Percentiles rank a stretch among this genome's conserved stretches.
Conservation (phyloP, 2,797 vertebrate genomes). For the Hydrolagus colliei region DNA sequence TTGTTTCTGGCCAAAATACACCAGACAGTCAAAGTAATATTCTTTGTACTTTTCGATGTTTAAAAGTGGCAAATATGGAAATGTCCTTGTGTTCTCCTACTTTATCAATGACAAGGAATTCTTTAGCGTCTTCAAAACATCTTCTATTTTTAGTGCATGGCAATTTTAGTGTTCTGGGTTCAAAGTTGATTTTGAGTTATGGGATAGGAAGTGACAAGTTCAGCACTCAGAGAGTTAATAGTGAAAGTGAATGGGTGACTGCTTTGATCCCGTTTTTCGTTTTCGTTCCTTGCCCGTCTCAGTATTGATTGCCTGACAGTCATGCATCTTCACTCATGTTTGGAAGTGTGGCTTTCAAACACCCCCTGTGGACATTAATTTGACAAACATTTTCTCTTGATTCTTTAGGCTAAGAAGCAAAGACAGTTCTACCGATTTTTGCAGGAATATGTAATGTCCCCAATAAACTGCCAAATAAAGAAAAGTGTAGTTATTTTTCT, state of each 20-base stretch:
- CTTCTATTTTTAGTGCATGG: background rate
- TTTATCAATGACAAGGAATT: background rate
- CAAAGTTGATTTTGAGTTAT: background rate
- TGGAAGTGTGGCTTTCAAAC: constrained; percentile 20
- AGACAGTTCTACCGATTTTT: constrained; percentile 17
- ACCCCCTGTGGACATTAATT: constrained; percentile 26
- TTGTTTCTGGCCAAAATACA: background rate
- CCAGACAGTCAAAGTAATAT: background rate
- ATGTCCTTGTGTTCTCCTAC: background rate
- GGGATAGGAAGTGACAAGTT: background rate
- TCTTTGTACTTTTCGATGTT: background rate
- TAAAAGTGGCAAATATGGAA: background rate
- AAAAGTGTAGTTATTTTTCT: background rate
- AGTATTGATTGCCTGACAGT: constrained; percentile 23
- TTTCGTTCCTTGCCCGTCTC: constrained; percentile 8
- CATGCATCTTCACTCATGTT: constrained; percentile 27
- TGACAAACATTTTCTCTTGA: constrained; percentile 31
- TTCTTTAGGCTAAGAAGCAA: constrained; percentile 27
- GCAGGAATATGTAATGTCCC: background rate
- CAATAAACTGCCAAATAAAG: constrained; percentile 5
- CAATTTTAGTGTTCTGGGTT: background rate
- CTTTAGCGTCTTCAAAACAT: background rate
- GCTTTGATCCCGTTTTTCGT: constrained; percentile 13
- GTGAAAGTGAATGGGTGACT: constrained; percentile 26
- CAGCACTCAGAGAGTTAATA: background rate